These are phyloP conservation scores for Linnaemya tessellans DNA, from an alignment of 2,888 invertebrate genomes.

Conservation along the genomic window DNA sequence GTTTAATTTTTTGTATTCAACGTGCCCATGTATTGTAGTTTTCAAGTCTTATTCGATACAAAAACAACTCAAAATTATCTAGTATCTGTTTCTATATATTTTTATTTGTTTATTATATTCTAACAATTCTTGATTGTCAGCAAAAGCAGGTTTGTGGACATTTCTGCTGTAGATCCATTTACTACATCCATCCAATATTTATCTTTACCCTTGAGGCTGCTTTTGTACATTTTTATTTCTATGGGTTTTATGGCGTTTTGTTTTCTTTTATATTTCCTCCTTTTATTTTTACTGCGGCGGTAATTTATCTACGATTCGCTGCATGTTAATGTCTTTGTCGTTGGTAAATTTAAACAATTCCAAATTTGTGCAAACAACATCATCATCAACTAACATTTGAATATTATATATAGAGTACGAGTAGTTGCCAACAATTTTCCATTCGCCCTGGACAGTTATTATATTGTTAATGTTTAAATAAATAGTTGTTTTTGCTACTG, in stretches of 20 bases:
- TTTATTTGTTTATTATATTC: slow-evolving; percentile 10
- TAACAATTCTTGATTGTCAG: slow-evolving; percentile 66
- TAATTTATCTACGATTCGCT: slow-evolving; percentile 70
- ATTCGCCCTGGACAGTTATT: slow-evolving; percentile 12
- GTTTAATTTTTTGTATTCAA: too few species aligned
- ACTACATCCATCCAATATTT: slow-evolving; percentile 35
- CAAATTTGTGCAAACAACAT: slow-evolving; percentile 66
- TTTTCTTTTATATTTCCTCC: slow-evolving; percentile 19
- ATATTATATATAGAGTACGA: neutral
- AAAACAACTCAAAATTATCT: slow-evolving; percentile 30
- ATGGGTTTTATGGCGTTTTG: slow-evolving; percentile 22
- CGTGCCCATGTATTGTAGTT: too few species aligned
- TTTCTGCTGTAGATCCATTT: slow-evolving; percentile 38
- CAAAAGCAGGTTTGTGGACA: slow-evolving; percentile 63
- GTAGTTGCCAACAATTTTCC: slow-evolving; percentile 23
- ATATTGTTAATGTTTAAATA: slow-evolving; percentile 48
- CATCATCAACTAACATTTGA: slow-evolving; percentile 38
- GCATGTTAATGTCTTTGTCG: slow-evolving; percentile 71
- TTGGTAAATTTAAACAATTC: slow-evolving; percentile 70
- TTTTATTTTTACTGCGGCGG: slow-evolving; percentile 57
- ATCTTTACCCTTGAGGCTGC: slow-evolving; percentile 46
- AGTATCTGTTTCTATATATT: slow-evolving; percentile 8
- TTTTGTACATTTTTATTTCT: slow-evolving; percentile 36
- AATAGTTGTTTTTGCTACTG: slow-evolving; percentile 49
- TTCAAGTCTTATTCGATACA: neutral